phyloP scores from a whole-genome alignment of 92 coral and sea anemone species.

The Scolanthus callimorphus region DNA sequence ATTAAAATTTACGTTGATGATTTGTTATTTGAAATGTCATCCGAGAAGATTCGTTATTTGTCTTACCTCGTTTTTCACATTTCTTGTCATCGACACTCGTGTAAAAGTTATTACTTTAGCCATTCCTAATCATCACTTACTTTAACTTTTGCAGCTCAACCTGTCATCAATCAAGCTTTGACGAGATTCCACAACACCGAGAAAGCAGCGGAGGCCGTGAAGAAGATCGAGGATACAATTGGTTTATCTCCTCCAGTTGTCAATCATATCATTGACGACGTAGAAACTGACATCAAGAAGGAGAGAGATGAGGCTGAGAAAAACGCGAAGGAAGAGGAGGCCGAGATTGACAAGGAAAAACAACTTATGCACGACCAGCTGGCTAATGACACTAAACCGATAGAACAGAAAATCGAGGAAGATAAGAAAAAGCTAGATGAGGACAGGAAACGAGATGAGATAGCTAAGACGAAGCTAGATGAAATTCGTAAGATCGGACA shows the following conservation, averaged over 20 bases:
- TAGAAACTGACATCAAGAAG: constrained; percentile 46
- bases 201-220: constrained; percentile 62
- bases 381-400: constrained; percentile 3
- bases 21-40: too few relatives aligned
- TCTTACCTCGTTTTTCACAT: too few relatives aligned
- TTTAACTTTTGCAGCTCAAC: constrained; percentile 53
- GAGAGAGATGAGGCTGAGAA: constrained; percentile 40
- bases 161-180: constrained; percentile 40
- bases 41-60: too few relatives aligned
- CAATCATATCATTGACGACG: constrained; percentile 67
- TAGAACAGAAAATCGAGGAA: constrained; percentile 40
- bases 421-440: constrained; percentile 62
- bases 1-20: too few relatives aligned
- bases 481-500: constrained; percentile 80
- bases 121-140: too few relatives aligned
- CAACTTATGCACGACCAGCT: constrained; percentile 18
- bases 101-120: too few relatives aligned
- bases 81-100: too few relatives aligned
- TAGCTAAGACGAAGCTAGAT: constrained; percentile 77
- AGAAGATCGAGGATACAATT: constrained; percentile 75
- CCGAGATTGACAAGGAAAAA: constrained; percentile 45
- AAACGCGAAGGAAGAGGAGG: constrained; percentile 29
- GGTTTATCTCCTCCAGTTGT: constrained; percentile 73
- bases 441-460: constrained; percentile 66
- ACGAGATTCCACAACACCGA: constrained; percentile 57